Percentiles rank a stretch among this genome's conserved stretches.
phyloP scores from a whole-genome alignment of 1,140 invertebrate genomes.

The Drosophila mauritiana region DNA sequence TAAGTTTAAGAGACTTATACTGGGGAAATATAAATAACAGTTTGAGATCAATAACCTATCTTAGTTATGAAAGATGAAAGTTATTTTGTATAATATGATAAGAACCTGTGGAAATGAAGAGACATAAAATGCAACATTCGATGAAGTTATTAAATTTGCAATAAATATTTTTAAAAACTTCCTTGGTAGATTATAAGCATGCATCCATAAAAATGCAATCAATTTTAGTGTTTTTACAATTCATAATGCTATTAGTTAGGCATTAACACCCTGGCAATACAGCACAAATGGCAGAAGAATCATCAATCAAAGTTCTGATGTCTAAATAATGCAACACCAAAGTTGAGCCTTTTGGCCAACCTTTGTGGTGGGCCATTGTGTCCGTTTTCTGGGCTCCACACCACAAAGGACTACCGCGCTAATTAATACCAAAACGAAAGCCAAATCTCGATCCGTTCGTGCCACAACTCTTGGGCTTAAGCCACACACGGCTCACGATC shows the following conservation, averaged over 20 bases:
- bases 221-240: constrained; percentile 1
- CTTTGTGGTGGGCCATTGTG: constrained; percentile 28
- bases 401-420: constrained; percentile 79
- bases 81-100: too few relatives aligned
- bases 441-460: constrained; percentile 51
- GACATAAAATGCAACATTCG: too few relatives aligned
- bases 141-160: too few relatives aligned
- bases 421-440: constrained; percentile 68
- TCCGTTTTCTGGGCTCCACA: constrained; percentile 15
- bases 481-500: constrained; percentile 51
- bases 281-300: constrained; percentile 23
- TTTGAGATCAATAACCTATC: constrained; percentile 5
- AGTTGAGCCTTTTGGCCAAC: constrained; percentile 22
- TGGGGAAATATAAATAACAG: background rate
- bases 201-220: background rate
- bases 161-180: too few relatives aligned
- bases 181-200: too few relatives aligned
- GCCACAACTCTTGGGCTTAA: constrained; percentile 19
- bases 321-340: constrained; percentile 71
- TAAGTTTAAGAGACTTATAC: background rate
- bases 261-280: constrained; percentile 55
- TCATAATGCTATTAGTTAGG: constrained; percentile 55
- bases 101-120: too few relatives aligned
- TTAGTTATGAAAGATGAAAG: too few relatives aligned
- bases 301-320: constrained; percentile 79